These are phyloP conservation scores for Schizaphis graminum DNA, from an alignment of 2,888 invertebrate genomes.

Conservation along the genomic window DNA sequence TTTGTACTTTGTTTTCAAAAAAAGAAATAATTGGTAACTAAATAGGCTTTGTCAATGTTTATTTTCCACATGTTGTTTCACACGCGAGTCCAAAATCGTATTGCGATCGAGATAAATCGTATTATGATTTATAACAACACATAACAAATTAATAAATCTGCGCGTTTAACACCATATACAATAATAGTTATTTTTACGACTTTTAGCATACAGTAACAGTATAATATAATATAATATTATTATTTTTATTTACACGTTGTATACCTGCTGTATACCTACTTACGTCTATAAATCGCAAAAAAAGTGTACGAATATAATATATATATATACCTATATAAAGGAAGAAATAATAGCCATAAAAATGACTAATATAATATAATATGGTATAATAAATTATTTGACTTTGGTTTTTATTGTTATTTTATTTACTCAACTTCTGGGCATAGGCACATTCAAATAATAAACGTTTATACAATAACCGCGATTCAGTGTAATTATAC, in stretches of 20 bases:
- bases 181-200: no score
- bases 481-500: not conserved
- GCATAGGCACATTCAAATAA: not conserved
- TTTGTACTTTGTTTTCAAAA: not conserved
- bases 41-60: not conserved
- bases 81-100: not conserved
- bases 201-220: not conserved
- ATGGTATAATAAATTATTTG: no score
- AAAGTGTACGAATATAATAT: not conserved
- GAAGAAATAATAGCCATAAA: no score
- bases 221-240: not conserved
- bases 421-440: not conserved
- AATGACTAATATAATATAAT: no score
- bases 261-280: not conserved
- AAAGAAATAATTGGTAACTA: not conserved
- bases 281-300: not conserved
- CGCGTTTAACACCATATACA: no score
- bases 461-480: not conserved
- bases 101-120: not conserved
- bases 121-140: not conserved
- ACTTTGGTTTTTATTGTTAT: not conserved
- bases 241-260: not conserved
- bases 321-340: no score
- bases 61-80: not conserved
- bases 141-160: not conserved